Evolutionary conservation across 2,888 invertebrate species (phyloP), one percentile per base, ranked within the genome.

Genomic region (Gymnosoma rotundatum): DNA sequence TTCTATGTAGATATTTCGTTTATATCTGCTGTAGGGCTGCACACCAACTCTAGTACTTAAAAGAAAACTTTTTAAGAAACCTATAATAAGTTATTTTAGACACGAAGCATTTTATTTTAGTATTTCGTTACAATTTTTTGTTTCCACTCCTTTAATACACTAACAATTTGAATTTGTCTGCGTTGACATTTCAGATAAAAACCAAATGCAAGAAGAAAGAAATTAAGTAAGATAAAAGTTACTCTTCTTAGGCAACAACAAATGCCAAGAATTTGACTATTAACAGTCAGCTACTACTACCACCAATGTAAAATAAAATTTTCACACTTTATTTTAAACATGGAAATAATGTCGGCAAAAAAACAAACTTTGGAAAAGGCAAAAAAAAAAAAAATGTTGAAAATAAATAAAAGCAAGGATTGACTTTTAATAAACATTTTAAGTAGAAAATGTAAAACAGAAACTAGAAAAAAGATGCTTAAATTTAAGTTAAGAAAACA

Each of bases 131-230:
- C 32, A 36, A 16, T 42, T 56, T 25, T 18, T 50, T 75, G 2
- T n/a, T 38, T 56, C n/a, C 32, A 48, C 50, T 18, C 50, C 21
- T 56, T 66, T 45, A 21, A 45, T 48, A 32, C 32, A 32, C 32
- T 2, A 72, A 45, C 52, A 61, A 45, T 36, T 67, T 18, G 58
- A 74, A 64, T 69, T 75, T 81, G 69, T 81, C 79, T 72, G 72
- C 79, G 61, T 83, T 83, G 72, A 76, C 72, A 60, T 60, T 79
- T 38, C 18, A 48, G 79, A 79, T 72, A 76, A 76, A 61, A 67
- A 36, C 36, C 73, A 54, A 70, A 25, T 18, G 21, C 12, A 42
- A 74, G 12, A 42, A 42, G 4, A 45, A n/a, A 61, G 42, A 12
- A 69, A 25, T n/a, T n/a, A n/a, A 38, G 38, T 63, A 61, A 48